Evolutionary conservation across 1,140 invertebrate species (phyloP), one percentile per base, ranked within the genome.

Genomic region (Melitaea cinxia): DNA sequence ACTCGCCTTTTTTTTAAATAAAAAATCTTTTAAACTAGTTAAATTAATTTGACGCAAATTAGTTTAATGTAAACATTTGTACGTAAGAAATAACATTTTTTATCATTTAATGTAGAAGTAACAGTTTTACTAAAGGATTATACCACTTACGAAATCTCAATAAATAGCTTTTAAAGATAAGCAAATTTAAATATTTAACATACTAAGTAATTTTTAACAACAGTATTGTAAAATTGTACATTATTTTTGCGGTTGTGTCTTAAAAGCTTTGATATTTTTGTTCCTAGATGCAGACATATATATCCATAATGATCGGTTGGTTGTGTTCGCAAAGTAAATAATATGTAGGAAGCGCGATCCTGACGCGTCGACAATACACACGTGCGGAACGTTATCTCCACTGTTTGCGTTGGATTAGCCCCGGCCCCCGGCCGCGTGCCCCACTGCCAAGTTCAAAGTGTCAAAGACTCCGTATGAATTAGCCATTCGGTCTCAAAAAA

Each of bases 381-480:
- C 77, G 82, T 82, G 80, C 76, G 73, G 68, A 75, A 57, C 66
- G 56, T 80, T 85, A 85, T 84, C 83, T 78, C 70, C 58, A 71
- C 30, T 88, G 79, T 88, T 82, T 88, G 80, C 71, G 53, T 75
- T 71, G 81, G 80, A 83, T 88, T 84, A 81, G 70, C 55, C 37
- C 21, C 42, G 42, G 42, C 55, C 76, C 63, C 63, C 69, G 65
- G 71, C 73, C 75, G 72, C 72, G 60, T 68, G 73, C 64, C 67
- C 69, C 78, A 88, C 70, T 85, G 86, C 82, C 87, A 88, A 89
- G 87, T 89, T 89, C 81, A 89, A 83, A 82, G 76, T 83, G 83
- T 88, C 84, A 86, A 78, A 77, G 59, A 77, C 74, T 73, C 26
- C 28, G 26, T 9, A 30, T 39, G 30, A 55, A 56, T 21, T 47